These are phyloP conservation scores for Diarsia mendica DNA, from an alignment of 2,888 invertebrate genomes.

Conservation along the genomic window DNA sequence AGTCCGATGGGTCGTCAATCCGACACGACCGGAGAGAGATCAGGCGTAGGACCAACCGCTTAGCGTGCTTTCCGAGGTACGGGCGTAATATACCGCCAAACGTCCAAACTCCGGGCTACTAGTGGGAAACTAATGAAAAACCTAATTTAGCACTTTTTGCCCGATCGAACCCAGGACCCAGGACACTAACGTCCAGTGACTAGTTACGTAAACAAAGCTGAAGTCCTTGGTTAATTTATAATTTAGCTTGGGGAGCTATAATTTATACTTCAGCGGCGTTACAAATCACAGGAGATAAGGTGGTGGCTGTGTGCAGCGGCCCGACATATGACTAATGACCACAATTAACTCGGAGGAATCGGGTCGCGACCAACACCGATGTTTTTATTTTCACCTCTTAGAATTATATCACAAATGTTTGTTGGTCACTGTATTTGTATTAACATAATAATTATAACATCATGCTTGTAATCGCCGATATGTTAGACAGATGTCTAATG, in stretches of 20 bases:
- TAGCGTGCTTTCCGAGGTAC: too few relatives aligned
- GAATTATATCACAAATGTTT: conserved; percentile 76
- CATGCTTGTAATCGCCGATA: too few relatives aligned
- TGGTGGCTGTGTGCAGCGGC: conserved; percentile 74
- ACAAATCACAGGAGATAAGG: conserved; percentile 87
- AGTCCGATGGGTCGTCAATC: too few relatives aligned
- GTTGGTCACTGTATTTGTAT: not conserved
- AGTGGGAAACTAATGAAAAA: too few relatives aligned
- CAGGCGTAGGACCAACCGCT: too few relatives aligned
- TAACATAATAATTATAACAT: too few relatives aligned
- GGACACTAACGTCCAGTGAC: conserved; percentile 25
- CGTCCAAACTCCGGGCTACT: too few relatives aligned
- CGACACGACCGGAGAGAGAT: too few relatives aligned
- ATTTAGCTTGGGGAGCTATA: conserved; percentile 73
- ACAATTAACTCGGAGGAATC: conserved; percentile 84
- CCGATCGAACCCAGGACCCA: too few relatives aligned
- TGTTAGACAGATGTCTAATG: too few relatives aligned
- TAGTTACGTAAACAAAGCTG: conserved; percentile 66
- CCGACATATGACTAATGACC: conserved; percentile 85
- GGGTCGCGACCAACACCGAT: conserved; percentile 71
- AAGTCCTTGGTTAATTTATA: conserved; percentile 74
- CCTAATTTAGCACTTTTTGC: too few relatives aligned
- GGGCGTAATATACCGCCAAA: too few relatives aligned
- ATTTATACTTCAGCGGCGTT: conserved; percentile 82
- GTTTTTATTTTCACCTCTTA: conserved; percentile 80